Percentiles rank a stretch among this genome's conserved stretches.
phyloP scores from a whole-genome alignment of 1,140 invertebrate genomes.

The silkworm (Bombyx mori) region DNA sequence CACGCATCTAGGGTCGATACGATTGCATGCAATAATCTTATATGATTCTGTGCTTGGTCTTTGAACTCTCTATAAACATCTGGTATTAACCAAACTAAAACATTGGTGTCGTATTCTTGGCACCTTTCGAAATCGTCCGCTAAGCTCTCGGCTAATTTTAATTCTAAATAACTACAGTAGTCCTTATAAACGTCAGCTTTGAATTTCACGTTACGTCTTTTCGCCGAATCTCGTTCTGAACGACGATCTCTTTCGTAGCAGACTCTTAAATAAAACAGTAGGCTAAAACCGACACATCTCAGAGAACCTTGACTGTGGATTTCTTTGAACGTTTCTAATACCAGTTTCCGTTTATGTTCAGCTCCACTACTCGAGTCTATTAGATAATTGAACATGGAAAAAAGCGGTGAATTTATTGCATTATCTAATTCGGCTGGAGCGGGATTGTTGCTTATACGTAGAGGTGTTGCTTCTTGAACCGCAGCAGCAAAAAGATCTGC shows the following conservation, averaged over 20 bases:
- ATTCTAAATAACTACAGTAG: slow-evolving; percentile 85
- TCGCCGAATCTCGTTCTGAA: slow-evolving; percentile 51
- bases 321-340: slow-evolving; percentile 82
- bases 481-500: slow-evolving; percentile 60
- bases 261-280: slow-evolving; percentile 77
- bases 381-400: slow-evolving; percentile 55
- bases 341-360: slow-evolving; percentile 83
- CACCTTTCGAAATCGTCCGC: slow-evolving; percentile 87
- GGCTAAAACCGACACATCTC: slow-evolving; percentile 84
- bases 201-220: slow-evolving; percentile 79
- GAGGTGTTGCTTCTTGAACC: slow-evolving; percentile 49
- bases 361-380: slow-evolving; percentile 70
- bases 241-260: slow-evolving; percentile 56
- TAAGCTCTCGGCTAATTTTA: slow-evolving; percentile 84
- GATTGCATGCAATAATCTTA: slow-evolving; percentile 87
- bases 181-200: slow-evolving; percentile 89
- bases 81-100: slow-evolving; percentile 92
- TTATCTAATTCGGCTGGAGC: slow-evolving; percentile 44
- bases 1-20: slow-evolving; percentile 90
- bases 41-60: slow-evolving; percentile 87
- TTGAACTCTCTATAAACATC: slow-evolving; percentile 94
- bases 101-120: slow-evolving; percentile 88
- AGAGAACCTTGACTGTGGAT: slow-evolving; percentile 77
- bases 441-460: slow-evolving; percentile 43
- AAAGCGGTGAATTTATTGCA: slow-evolving; percentile 51